Evolutionary conservation across 2,888 invertebrate species (phyloP), one percentile per base, ranked within the genome.

Genomic region (Lottia gigantea): DNA sequence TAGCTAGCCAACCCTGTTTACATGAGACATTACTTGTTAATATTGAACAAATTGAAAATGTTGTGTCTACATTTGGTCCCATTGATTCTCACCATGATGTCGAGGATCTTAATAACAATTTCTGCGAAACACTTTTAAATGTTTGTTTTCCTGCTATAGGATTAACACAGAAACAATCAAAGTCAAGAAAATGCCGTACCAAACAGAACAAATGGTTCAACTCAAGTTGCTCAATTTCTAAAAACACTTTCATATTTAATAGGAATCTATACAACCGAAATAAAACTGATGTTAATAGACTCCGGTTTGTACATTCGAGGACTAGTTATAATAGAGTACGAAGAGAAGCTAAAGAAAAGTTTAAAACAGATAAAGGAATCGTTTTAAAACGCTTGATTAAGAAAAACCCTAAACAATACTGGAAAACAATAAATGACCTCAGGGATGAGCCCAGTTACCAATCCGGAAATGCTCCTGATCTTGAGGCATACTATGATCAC

Each of bases 261-360:
- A 6, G 49, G 19, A 49, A 49, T 55, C n/a, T 15, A 19, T 55
- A 55, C 19, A 55, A 11, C 11, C 7, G 16, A 16, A 49, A 16
- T n/a, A 6, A 19, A 14, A 19, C 16, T 49, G 11, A 49, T 19
- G 12, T 16, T 49, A 49, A 49, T 8, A 49, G 19, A 49, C 16
- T 49, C 19, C 16, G 19, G 19, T 49, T 49, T 49, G 49, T 49
- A 49, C 49, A n/a, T 19, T 49, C 49, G 16, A 49, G 49, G n/a
- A 49, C 49, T n/a, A 49, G n/a, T 49, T 49, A 49, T 49, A 49
- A 49, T 49, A 49, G n/a, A n/a, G 49, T 49, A 15, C 15, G 15
- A 6, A n/a, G 19, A 49, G 16, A 16, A 8, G 49, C 49, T 49
- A n/a, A 49, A 49, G 49, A 49, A n/a, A 7, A n/a, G 49, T 49